Conservation (phyloP, 2,888 invertebrate genomes). For the Drosophila monieri region DNA sequence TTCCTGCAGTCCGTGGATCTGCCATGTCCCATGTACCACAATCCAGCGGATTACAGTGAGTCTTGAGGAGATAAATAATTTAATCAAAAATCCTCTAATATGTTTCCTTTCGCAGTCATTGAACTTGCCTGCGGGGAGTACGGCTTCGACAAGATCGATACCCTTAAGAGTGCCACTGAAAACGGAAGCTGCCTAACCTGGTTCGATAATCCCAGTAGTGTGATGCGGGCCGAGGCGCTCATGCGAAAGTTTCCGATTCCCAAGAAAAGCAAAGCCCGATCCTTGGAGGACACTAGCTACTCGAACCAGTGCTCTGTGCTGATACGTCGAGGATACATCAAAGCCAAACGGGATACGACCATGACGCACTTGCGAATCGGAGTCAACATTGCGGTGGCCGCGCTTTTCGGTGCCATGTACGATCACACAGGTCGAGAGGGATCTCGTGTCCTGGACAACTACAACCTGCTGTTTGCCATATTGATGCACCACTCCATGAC, state of each 20-base stretch:
- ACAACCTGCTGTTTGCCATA: constrained; percentile 94
- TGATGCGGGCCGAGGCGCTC: constrained; percentile 86
- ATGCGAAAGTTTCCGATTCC: constrained; percentile 86
- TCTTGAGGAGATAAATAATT: background rate
- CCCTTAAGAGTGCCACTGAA: constrained; percentile 87
- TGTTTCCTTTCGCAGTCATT: constrained; percentile 87
- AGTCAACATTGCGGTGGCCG: constrained; percentile 90
- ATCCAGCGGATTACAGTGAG: constrained; percentile 96
- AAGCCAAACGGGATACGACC: constrained; percentile 90
- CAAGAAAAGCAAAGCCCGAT: constrained; percentile 83
- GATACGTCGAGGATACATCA: constrained; percentile 89
- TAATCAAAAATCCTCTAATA: background rate
- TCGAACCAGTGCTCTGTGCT: constrained; percentile 89
- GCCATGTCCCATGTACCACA: constrained; percentile 95
- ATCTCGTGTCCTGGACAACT: constrained; percentile 91
- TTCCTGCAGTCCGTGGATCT: constrained; percentile 91
- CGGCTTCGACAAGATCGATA: constrained; percentile 90
- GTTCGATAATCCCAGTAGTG: constrained; percentile 87
- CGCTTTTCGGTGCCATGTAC: constrained; percentile 91
- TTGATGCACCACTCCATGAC: constrained; percentile 97
- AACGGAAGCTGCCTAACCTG: constrained; percentile 89
- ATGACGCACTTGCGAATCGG: constrained; percentile 89
- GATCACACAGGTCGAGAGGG: constrained; percentile 90
- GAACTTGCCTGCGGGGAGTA: constrained; percentile 96
- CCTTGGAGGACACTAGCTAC: constrained; percentile 89